phyloP scores from a whole-genome alignment of 2,797 vertebrate species.

The Sarcophilus harrisii region DNA sequence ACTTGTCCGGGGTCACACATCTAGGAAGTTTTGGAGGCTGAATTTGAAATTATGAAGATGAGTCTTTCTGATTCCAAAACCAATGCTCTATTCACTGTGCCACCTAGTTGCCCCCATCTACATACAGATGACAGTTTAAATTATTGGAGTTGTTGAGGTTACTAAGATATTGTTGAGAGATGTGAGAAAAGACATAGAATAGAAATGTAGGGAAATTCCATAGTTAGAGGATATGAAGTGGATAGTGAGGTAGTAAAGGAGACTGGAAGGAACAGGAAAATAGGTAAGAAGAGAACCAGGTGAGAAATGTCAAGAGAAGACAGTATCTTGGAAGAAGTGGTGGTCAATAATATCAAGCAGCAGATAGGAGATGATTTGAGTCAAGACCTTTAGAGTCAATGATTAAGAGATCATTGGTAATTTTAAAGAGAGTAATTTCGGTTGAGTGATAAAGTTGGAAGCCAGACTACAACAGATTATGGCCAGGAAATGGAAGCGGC shows the following conservation, averaged over 20 bases:
- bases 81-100: not conserved
- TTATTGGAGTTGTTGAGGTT: not conserved
- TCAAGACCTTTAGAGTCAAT: not conserved
- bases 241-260: not conserved
- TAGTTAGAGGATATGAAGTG: not conserved
- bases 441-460: not conserved
- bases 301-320: not conserved
- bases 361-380: not conserved
- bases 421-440: not conserved
- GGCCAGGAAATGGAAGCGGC: not conserved
- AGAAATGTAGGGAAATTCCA: not conserved
- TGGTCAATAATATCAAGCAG: not conserved
- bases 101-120: not conserved
- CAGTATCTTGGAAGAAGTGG: not conserved
- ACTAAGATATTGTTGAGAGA: not conserved
- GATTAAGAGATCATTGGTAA: not conserved
- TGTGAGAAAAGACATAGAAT: not conserved
- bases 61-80: not conserved
- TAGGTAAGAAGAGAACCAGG: not conserved
- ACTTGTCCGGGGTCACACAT: not conserved
- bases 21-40: not conserved
- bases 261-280: not conserved
- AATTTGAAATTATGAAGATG: not conserved
- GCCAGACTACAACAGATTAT: not conserved
- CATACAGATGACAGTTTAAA: not conserved